Base-by-base conservation (phyloP, 2,888 invertebrate genomes). In the Pristionchus entomophagus region DNA sequence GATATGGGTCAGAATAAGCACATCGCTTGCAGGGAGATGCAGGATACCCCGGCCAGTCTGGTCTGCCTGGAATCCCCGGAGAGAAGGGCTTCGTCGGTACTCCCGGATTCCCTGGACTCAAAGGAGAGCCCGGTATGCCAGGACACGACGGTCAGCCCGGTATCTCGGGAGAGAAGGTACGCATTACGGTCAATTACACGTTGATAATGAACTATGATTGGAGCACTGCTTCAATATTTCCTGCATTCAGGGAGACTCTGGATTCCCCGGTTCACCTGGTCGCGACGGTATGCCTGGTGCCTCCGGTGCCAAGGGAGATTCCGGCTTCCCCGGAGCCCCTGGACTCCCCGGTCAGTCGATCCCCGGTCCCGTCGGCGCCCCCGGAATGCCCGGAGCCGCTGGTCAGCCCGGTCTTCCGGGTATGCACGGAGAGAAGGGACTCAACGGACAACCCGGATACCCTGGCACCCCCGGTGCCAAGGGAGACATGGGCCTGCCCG, bases 241-340 rank as follows among this genome's bases (percentile, higher is more conserved):
- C 56, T 56, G n/a, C n/a, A n/a, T 89, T 59, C 51, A 89, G 89
- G 88, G 89, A 14, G 82, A 86, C 91, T n/a, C 92, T 87, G 87
- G 94, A 93, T 86, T 91, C 90, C 26, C 89, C 59, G 94, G 94
- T 84, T 85, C 87, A 89, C 88, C 82, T 77, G 88, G 89, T 17
- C 83, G 82, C 26, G 86, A 86, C 41, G 91, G 91, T 32, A 69
- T 88, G n/a, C 85, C 87, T 32, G 91, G 91, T 49, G 41, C 88
- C 14, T 88, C 89, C 26, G 91, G 91, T 1, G n/a, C 65, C 59
- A 89, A 89, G 77, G 85, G 85, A 53, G 85, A 85, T 10, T 22
- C 85, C 10, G 97, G 97, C 87, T 95, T 96, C 53, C 93, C 95
- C 35, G 97, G 97, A 10, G 49, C 86, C 12, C 86, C 88, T n/a